Conservation (phyloP, 1,140 invertebrate genomes). For the Sesamia nonagrioides region DNA sequence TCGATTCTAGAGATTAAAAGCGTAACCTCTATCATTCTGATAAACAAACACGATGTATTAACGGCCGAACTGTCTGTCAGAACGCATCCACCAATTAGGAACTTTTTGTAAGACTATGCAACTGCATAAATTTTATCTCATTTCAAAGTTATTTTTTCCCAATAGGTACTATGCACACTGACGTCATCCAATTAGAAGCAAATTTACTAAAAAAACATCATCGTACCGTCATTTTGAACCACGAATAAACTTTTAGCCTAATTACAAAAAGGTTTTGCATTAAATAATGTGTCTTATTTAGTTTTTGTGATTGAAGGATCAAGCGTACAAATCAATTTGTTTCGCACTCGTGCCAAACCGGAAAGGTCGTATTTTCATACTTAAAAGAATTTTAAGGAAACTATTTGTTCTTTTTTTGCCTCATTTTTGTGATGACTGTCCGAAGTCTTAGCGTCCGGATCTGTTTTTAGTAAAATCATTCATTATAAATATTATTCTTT, state of each 20-base stretch:
- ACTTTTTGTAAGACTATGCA: constrained; percentile 37
- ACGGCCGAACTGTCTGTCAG: constrained; percentile 14
- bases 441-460: not conserved
- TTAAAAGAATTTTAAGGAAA: constrained; percentile 50
- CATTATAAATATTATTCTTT: too few relatives aligned
- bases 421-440: not conserved
- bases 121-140: constrained; percentile 33
- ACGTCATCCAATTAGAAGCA: constrained; percentile 71
- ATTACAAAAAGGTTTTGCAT: constrained; percentile 65
- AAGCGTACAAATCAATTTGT: constrained; percentile 75
- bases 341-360: constrained; percentile 67
- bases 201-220: constrained; percentile 66
- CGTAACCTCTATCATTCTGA: not conserved
- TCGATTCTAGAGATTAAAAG: not conserved
- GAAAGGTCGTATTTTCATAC: constrained; percentile 48
- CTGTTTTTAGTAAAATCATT: not conserved
- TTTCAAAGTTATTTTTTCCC: constrained; percentile 57
- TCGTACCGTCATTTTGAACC: constrained; percentile 45
- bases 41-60: constrained; percentile 27
- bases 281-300: constrained; percentile 61
- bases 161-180: constrained; percentile 56
- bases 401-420: constrained; percentile 23
- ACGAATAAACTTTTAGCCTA: constrained; percentile 58
- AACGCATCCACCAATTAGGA: constrained; percentile 37
- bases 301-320: constrained; percentile 69